Conservation (phyloP, 1,140 invertebrate genomes). For the Ips nitidus region DNA sequence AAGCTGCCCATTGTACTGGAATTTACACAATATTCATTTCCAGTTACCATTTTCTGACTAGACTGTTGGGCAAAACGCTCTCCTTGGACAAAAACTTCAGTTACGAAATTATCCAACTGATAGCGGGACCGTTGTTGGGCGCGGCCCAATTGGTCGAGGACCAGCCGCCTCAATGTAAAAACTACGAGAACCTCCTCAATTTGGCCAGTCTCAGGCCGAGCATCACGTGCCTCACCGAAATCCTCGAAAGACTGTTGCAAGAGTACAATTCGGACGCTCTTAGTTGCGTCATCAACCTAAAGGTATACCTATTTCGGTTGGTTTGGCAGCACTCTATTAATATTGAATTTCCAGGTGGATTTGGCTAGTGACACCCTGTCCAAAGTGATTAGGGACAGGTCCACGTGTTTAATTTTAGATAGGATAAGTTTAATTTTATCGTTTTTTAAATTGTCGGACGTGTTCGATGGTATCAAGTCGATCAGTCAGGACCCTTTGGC, state of each 20-base stretch:
- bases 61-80: constrained; percentile 9
- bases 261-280: constrained; percentile 14
- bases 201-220: constrained; percentile 7
- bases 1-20: too few relatives aligned
- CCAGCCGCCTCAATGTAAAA: neutral
- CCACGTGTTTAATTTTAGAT: constrained; percentile 6
- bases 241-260: constrained; percentile 21
- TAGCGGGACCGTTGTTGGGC: constrained; percentile 14
- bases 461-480: constrained; percentile 28
- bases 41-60: constrained; percentile 16
- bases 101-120: constrained; percentile 7
- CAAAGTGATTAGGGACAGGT: constrained; percentile 7
- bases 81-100: constrained; percentile 1
- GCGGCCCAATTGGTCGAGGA: neutral
- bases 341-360: constrained; percentile 14
- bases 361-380: constrained; percentile 16
- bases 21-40: constrained; percentile 1
- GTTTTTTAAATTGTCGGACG: constrained; percentile 21
- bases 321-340: neutral
- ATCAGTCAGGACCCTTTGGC: constrained; percentile 23
- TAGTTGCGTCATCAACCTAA: constrained; percentile 1
- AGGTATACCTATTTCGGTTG: constrained; percentile 3
- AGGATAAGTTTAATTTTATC: constrained; percentile 23
- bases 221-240: constrained; percentile 13
- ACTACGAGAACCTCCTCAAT: neutral